Evolutionary conservation across 2,888 invertebrate species (phyloP).

Genomic region (Epinotia demarniana): DNA sequence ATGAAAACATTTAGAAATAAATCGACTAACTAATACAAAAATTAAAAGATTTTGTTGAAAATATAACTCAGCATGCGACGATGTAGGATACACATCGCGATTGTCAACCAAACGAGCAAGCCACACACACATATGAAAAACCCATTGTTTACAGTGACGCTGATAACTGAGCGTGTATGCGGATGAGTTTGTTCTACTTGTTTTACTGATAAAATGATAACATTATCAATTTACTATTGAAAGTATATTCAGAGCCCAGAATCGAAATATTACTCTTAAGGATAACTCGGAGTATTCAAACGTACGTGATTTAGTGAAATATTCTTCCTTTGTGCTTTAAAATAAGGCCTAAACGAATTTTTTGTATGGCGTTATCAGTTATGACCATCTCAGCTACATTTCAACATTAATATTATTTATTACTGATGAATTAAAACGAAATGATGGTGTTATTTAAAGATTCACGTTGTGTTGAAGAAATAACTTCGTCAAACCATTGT

Average conservation of each 20-base stretch:
- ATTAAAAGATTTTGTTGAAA: constrained; percentile 81
- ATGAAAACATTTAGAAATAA: constrained; percentile 84
- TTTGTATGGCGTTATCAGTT: constrained; percentile 23
- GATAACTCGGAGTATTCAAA: not conserved
- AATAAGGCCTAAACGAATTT: not conserved
- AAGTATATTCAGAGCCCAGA: constrained; percentile 47
- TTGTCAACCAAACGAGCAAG: constrained; percentile 83
- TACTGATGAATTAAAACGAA: not conserved
- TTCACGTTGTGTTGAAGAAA: not conserved
- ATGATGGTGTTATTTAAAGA: not conserved
- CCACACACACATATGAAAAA: constrained; percentile 77
- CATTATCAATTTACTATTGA: constrained; percentile 69
- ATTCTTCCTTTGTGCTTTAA: not conserved
- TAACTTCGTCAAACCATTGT: not conserved
- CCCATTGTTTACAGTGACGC: constrained; percentile 79
- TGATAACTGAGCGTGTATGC: constrained; percentile 70
- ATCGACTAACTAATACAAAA: constrained; percentile 80
- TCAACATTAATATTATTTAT: not conserved
- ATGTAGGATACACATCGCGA: constrained; percentile 84
- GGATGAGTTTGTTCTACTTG: constrained; percentile 71
- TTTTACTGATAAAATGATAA: constrained; percentile 80
- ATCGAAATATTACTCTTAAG: not conserved
- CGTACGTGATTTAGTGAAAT: not conserved
- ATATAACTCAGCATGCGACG: constrained; percentile 84
- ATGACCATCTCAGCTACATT: constrained; percentile 4